phyloP scores from a whole-genome alignment of 2,888 invertebrate species.

The Parochlus steinenii region DNA sequence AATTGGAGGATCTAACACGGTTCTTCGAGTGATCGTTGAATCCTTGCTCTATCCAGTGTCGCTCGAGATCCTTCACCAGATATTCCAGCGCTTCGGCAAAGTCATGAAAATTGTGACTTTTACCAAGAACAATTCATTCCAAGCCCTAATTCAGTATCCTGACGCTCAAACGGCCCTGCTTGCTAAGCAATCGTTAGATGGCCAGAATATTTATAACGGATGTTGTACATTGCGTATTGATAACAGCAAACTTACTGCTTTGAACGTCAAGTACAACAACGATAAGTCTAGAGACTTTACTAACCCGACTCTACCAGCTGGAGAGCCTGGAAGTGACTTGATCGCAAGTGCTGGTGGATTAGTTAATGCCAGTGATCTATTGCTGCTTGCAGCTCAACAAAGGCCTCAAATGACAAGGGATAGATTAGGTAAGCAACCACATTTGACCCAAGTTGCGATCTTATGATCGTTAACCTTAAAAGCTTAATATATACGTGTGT shows the following conservation, averaged over 20 bases:
- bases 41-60: slow-evolving; percentile 98
- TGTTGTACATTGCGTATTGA: slow-evolving; percentile 99
- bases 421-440: slow-evolving; percentile 32
- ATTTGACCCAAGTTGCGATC: too few relatives aligned
- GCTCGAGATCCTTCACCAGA: slow-evolving; percentile 91
- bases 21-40: slow-evolving; percentile 95
- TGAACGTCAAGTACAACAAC: slow-evolving; percentile 99
- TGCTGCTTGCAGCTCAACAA: slow-evolving; percentile 31
- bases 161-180: slow-evolving; percentile 94
- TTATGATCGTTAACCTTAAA: too few relatives aligned
- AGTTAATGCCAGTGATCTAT: slow-evolving; percentile 38
- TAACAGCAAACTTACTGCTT: slow-evolving; percentile 93
- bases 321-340: slow-evolving; percentile 54
- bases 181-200: slow-evolving; percentile 91
- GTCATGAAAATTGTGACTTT: slow-evolving; percentile 99
- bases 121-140: slow-evolving; percentile 91
- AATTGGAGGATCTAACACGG: slow-evolving; percentile 80
- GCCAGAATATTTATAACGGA: slow-evolving; percentile 98
- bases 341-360: slow-evolving; percentile 36
- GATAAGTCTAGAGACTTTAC: slow-evolving; percentile 99
- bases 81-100: slow-evolving; percentile 97
- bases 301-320: slow-evolving; percentile 92
- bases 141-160: slow-evolving; percentile 97
- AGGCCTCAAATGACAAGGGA: slow-evolving; percentile 31
- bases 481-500: too few relatives aligned